phyloP scores from a whole-genome alignment of 2,113 vertebrate genomes.

The Tragelaphus scriptus region DNA sequence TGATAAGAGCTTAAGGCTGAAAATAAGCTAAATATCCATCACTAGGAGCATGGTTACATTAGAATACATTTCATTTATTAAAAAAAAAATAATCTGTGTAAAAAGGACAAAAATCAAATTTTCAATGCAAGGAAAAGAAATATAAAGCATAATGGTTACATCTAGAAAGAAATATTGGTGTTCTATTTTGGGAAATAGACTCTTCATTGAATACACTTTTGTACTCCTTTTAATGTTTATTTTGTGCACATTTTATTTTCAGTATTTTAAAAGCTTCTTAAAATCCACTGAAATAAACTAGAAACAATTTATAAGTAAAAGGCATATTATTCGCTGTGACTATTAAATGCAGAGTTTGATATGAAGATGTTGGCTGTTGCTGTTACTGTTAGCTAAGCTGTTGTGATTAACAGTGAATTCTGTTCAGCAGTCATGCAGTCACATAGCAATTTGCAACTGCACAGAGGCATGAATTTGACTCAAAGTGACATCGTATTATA shows the following conservation, averaged over 20 bases:
- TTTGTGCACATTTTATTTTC: neutral
- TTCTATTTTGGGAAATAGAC: neutral
- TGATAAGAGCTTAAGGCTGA: neutral
- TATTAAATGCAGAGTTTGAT: neutral
- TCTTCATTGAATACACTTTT: neutral
- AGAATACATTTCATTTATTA: neutral
- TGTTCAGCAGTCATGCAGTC: neutral
- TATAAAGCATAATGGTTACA: neutral
- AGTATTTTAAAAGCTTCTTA: neutral
- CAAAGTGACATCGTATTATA: neutral
- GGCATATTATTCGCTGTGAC: neutral
- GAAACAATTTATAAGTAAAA: neutral
- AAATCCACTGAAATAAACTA: neutral
- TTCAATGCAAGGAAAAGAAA: neutral
- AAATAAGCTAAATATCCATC: neutral
- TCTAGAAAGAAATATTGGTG: neutral
- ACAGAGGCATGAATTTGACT: neutral
- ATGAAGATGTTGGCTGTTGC: neutral
- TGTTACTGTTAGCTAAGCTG: neutral
- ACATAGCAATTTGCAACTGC: neutral
- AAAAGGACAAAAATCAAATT: neutral
- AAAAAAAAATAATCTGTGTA: neutral
- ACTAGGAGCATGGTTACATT: neutral
- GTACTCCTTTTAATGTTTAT: neutral
- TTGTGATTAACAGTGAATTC: neutral